Conservation (phyloP, 2,113 vertebrate species). For the Catagonus wagneri region DNA sequence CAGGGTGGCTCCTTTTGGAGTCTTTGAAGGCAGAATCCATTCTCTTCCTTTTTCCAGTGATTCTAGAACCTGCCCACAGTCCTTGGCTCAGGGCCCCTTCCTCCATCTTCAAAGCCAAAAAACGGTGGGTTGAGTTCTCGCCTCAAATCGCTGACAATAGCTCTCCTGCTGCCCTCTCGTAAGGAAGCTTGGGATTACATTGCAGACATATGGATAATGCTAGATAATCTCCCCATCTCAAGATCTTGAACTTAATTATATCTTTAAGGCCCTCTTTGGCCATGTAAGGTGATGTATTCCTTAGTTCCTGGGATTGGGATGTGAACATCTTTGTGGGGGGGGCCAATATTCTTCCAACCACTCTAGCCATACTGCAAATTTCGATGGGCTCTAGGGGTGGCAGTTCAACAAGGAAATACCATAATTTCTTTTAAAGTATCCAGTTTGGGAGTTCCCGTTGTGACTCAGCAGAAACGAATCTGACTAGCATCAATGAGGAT, state of each 20-base stretch:
- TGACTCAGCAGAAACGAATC: too few species aligned
- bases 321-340: not conserved
- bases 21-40: not conserved
- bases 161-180: not conserved
- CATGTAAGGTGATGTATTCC: not conserved
- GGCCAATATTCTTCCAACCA: not conserved
- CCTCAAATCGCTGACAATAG: not conserved
- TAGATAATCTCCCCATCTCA: not conserved
- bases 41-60: not conserved
- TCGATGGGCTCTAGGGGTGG: not conserved
- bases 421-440: not conserved
- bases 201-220: not conserved
- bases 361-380: not conserved
- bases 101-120: not conserved
- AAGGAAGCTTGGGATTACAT: not conserved
- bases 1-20: not conserved
- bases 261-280: not conserved
- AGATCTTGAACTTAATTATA: not conserved
- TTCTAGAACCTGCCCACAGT: not conserved
- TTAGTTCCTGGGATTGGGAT: not conserved
- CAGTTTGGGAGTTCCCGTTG: not conserved
- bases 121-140: not conserved
- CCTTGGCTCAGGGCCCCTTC: not conserved
- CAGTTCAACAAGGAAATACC: constrained; percentile 26
- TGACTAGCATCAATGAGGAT: too few species aligned